Percentiles rank a stretch among this genome's conserved stretches.
Evolutionary conservation across 2,888 invertebrate species (phyloP).

Genomic region (Chymomyza caudatula): DNA sequence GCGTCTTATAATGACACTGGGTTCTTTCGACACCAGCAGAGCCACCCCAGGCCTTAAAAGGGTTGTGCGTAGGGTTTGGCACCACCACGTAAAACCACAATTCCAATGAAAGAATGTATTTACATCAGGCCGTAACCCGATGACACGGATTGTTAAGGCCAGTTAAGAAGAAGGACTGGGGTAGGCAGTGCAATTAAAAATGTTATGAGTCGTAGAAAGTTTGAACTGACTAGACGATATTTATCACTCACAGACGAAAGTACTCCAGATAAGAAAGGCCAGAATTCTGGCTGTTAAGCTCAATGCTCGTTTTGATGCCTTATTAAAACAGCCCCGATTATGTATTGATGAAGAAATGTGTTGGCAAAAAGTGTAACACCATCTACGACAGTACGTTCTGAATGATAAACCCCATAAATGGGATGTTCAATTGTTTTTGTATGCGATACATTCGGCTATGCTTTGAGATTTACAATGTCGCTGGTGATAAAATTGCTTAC

Average conservation of each 20-base stretch:
- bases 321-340: too few species aligned
- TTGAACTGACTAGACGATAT: conserved; percentile 30
- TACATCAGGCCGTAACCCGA: too few species aligned
- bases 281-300: conserved; percentile 16
- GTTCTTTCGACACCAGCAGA: too few species aligned
- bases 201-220: conserved; percentile 25
- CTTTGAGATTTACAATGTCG: conserved; percentile 25
- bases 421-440: conserved; percentile 19
- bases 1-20: too few species aligned
- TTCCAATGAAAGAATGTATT: too few species aligned
- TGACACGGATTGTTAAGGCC: too few species aligned
- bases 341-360: conserved; percentile 38
- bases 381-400: conserved; percentile 30
- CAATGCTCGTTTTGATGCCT: conserved; percentile 27
- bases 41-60: too few species aligned
- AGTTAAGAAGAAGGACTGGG: too few species aligned
- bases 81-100: too few species aligned
- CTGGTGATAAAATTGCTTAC: conserved; percentile 15
- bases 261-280: conserved; percentile 26
- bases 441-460: conserved; percentile 16
- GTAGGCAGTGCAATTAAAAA: conserved; percentile 27
- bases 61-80: too few species aligned
- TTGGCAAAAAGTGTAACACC: conserved; percentile 31
- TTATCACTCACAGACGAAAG: conserved; percentile 33
- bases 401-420: conserved; percentile 34